phyloP scores from a whole-genome alignment of 2,888 invertebrate species.

The Glyphotaelius pellucidus region DNA sequence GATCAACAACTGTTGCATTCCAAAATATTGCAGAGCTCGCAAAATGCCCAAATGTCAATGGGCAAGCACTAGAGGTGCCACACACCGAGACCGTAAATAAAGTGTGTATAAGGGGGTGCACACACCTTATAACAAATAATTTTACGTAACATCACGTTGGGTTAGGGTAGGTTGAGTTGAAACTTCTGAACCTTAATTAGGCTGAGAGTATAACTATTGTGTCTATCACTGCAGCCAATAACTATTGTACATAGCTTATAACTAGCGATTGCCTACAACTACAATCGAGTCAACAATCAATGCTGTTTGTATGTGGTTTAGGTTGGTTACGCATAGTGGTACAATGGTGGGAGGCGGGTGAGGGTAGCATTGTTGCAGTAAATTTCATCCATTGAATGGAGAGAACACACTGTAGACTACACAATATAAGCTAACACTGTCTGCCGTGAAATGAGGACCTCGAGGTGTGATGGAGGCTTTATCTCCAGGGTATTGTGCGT shows the following conservation, averaged over 20 bases:
- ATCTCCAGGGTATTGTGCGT: not conserved
- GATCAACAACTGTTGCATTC: too few species aligned
- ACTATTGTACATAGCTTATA: too few species aligned
- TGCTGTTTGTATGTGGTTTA: not conserved
- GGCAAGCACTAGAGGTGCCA: too few species aligned
- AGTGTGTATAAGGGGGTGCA: too few species aligned
- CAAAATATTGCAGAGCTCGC: too few species aligned
- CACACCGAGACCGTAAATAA: too few species aligned
- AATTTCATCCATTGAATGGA: not conserved
- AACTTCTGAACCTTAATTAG: not conserved
- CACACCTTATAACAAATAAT: too few species aligned
- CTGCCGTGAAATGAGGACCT: not conserved
- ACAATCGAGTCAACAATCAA: not conserved
- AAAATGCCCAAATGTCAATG: too few species aligned
- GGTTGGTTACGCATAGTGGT: not conserved
- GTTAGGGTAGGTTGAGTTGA: not conserved
- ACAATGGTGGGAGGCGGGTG: not conserved
- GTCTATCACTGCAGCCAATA: too few species aligned
- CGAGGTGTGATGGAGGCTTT: not conserved
- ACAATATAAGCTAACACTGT: not conserved
- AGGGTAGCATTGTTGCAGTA: not conserved
- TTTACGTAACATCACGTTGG: too few species aligned
- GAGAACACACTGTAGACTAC: too few species aligned
- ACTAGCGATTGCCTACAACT: not conserved
- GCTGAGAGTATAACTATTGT: not conserved